Evolutionary conservation across 2,797 vertebrate genomes (phyloP).

Genomic region (Gymnothorax reevesii): DNA sequence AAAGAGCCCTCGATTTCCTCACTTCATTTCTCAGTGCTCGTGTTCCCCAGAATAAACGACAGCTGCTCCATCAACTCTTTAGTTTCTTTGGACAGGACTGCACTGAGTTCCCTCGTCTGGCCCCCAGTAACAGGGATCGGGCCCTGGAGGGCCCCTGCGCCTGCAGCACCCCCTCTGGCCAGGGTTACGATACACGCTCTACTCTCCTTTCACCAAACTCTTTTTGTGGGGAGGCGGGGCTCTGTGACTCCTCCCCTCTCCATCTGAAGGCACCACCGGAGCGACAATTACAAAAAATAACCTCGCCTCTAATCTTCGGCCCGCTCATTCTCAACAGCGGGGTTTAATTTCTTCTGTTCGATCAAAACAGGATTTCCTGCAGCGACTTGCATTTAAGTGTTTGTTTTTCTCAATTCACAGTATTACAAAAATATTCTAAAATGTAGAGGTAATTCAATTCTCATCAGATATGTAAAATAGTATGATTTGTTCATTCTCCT

Average conservation of each 20-base stretch:
- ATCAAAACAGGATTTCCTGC: constrained; percentile 52
- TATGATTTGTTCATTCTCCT: constrained; percentile 36
- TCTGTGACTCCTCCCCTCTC: constrained; percentile 58
- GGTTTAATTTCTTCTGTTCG: constrained; percentile 53
- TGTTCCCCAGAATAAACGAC: constrained; percentile 18
- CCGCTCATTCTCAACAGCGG: constrained; percentile 32
- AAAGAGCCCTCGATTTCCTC: background rate
- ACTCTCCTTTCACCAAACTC: constrained; percentile 89
- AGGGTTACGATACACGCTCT: constrained; percentile 61
- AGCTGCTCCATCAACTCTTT: constrained; percentile 2
- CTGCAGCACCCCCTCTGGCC: constrained; percentile 59
- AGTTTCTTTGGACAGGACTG: background rate
- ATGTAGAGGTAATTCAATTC: constrained; percentile 79
- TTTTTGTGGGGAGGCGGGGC: constrained; percentile 53
- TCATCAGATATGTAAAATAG: constrained; percentile 70
- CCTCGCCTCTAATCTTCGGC: constrained; percentile 46
- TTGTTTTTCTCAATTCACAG: constrained; percentile 73
- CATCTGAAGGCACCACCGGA: constrained; percentile 78
- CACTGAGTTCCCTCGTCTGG: background rate
- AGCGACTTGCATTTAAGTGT: constrained; percentile 40
- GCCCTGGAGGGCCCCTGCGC: constrained; percentile 64
- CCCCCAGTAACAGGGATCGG: constrained; percentile 33
- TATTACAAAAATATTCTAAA: constrained; percentile 76
- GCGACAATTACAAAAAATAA: constrained; percentile 59
- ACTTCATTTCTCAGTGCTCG: constrained; percentile 40